phyloP scores from a whole-genome alignment of 2,113 vertebrate genomes.

The Rallus limicola region DNA sequence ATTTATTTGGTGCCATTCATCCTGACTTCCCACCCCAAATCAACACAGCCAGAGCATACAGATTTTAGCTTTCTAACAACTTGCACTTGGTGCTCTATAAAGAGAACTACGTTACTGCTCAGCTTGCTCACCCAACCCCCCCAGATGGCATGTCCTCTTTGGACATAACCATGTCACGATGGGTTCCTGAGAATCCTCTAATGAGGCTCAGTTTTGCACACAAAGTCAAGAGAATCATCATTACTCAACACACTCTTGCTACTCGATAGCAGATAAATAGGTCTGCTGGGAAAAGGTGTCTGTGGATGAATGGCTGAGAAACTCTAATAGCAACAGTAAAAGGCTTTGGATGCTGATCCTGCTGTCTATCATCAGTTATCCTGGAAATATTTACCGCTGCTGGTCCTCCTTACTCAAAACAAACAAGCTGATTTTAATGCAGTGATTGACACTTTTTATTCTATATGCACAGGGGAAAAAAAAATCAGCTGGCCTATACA shows the following conservation, averaged over 20 bases:
- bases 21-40: neutral
- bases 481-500: neutral
- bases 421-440: neutral
- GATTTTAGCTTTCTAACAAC: neutral
- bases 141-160: neutral
- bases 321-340: neutral
- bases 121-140: neutral
- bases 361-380: neutral
- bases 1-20: neutral
- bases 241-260: neutral
- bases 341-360: neutral
- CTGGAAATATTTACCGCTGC: neutral
- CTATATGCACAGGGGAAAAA: neutral
- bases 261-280: neutral
- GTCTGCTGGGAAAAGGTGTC: constrained; percentile 13
- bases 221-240: neutral
- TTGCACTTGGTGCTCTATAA: neutral
- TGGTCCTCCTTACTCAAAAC: neutral
- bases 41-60: neutral
- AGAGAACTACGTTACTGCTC: neutral
- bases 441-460: neutral
- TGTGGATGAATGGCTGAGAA: neutral
- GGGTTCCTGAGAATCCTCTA: neutral
- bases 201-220: rapidly evolving
- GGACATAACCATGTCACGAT: neutral